Evolutionary conservation across 1,140 invertebrate genomes (phyloP).

Genomic region (Atta texana): DNA sequence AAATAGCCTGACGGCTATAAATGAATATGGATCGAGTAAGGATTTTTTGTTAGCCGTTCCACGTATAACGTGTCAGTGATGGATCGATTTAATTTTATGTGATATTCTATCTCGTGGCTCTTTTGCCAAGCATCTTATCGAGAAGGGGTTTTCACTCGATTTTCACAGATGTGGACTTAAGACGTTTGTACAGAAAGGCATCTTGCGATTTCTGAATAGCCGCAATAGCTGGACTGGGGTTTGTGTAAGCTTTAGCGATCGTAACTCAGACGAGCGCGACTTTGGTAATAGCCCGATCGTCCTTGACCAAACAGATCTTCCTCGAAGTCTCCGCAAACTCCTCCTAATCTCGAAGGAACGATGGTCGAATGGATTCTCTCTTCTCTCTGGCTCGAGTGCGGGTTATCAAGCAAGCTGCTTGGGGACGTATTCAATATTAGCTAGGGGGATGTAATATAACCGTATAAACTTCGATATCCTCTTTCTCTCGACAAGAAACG

Average conservation of each 20-base stretch:
- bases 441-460: conserved; percentile 56
- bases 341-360: conserved; percentile 59
- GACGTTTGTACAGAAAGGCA: conserved; percentile 33
- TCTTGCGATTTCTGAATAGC: conserved; percentile 16
- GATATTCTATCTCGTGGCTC: conserved; percentile 44
- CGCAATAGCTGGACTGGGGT: conserved; percentile 23
- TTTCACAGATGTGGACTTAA: conserved; percentile 16
- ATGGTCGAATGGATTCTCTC: conserved; percentile 53
- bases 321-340: conserved; percentile 60
- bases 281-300: conserved; percentile 63
- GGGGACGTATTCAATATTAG: conserved; percentile 63
- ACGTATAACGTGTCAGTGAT: conserved; percentile 31
- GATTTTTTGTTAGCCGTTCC: not conserved
- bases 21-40: conserved; percentile 35
- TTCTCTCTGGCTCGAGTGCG: conserved; percentile 27
- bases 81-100: conserved; percentile 56
- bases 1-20: conserved; percentile 22
- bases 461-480: conserved; percentile 60
- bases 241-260: conserved; percentile 38
- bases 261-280: conserved; percentile 50
- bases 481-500: conserved; percentile 11
- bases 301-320: conserved; percentile 72
- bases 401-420: conserved; percentile 55
- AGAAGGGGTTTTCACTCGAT: conserved; percentile 21
- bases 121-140: not conserved